Percentiles rank a stretch among this genome's conserved stretches.
phyloP scores from a whole-genome alignment of 2,797 vertebrate genomes.

The Netta rufina region DNA sequence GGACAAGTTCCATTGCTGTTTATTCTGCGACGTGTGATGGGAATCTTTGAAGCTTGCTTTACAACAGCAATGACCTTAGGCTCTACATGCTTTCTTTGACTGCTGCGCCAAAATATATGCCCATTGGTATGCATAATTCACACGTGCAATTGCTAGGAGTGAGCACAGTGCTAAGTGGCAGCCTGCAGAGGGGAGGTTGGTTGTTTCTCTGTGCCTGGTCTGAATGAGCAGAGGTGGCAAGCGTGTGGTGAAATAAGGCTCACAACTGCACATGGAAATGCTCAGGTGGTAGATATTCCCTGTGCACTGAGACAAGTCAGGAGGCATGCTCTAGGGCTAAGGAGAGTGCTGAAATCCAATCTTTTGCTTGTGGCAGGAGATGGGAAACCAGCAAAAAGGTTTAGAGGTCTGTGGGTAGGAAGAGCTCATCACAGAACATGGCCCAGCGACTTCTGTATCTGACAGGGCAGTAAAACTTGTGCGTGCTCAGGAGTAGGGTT shows the following conservation, averaged over 20 bases:
- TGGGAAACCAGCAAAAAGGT: background rate
- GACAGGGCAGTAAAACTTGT: background rate
- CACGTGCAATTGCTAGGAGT: background rate
- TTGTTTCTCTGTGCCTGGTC: background rate
- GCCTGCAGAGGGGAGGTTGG: background rate
- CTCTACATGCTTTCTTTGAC: background rate
- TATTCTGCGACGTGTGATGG: conserved; percentile 32
- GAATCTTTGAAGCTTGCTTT: conserved; percentile 46
- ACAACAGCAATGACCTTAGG: conserved; percentile 4
- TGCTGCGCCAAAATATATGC: background rate
- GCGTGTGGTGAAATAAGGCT: background rate
- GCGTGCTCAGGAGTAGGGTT: background rate
- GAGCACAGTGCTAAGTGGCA: background rate
- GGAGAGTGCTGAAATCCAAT: background rate
- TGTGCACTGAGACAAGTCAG: background rate
- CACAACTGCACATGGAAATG: background rate
- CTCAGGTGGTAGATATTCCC: background rate
- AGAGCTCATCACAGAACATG: background rate
- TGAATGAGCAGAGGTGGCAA: background rate
- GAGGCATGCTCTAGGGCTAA: background rate
- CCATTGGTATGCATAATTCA: background rate
- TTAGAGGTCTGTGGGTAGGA: background rate
- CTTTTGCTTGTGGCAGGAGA: background rate
- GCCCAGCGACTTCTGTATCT: background rate
- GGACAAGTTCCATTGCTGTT: conserved; percentile 48